These are phyloP conservation scores for Palythoa grandiflora DNA, from an alignment of 92 coral and sea anemone genomes.

Conservation along the genomic window DNA sequence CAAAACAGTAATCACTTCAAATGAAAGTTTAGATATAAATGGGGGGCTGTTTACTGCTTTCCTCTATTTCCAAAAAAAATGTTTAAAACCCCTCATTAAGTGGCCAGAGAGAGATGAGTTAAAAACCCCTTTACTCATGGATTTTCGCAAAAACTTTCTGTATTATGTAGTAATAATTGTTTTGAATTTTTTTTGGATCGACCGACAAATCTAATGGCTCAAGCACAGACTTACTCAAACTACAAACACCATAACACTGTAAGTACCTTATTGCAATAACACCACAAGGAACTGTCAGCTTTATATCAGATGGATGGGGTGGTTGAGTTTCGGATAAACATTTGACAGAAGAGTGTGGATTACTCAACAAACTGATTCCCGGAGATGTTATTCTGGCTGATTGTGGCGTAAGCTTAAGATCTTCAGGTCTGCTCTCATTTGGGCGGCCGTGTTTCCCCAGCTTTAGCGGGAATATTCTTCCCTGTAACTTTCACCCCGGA, in stretches of 20 bases:
- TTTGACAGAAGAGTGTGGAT: conserved; percentile 18
- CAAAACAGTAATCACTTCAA: too few species aligned
- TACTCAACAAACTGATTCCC: not conserved
- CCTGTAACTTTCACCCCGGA: conserved; percentile 18
- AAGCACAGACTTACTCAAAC: not conserved
- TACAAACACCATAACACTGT: not conserved
- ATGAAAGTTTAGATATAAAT: too few species aligned
- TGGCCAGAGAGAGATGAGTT: conserved; percentile 68
- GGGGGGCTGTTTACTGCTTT: too few species aligned
- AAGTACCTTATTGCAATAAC: not conserved
- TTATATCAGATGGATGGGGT: conserved; percentile 40
- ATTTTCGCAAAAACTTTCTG: conserved; percentile 62
- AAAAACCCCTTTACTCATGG: conserved; percentile 63
- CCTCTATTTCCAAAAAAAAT: too few species aligned
- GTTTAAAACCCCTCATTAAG: conserved; percentile 49
- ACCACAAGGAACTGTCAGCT: conserved; percentile 26
- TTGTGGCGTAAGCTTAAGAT: conserved; percentile 48
- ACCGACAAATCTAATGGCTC: not conserved
- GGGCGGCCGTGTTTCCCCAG: too few species aligned
- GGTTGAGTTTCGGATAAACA: conserved; percentile 38
- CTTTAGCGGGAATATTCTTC: conserved; percentile 16
- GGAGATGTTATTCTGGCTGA: conserved; percentile 57
- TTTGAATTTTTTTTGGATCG: conserved; percentile 12
- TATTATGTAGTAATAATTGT: conserved; percentile 55
- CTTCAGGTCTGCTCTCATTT: conserved; percentile 20